These are phyloP conservation scores for Glandiceps talaboti DNA, from an alignment of 53 echinoderm and acorn worm species.

Conservation along the genomic window DNA sequence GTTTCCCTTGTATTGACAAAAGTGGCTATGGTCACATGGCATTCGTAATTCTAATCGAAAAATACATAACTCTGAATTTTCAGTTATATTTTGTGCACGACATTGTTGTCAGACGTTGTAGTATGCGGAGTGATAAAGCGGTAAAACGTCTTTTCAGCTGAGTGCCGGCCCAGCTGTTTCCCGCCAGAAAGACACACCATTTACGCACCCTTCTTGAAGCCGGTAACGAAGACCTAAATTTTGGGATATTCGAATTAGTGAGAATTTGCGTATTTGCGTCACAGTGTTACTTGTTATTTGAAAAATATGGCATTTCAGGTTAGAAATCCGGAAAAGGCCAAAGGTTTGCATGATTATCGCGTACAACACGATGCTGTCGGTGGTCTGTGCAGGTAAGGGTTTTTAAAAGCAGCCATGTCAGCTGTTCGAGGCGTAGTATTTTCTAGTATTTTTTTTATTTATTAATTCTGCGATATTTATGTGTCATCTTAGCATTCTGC, in stretches of 20 bases:
- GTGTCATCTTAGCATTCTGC: background rate
- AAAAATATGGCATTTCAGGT: background rate
- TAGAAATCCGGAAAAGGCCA: background rate
- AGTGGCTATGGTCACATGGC: no score
- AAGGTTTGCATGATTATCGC: background rate
- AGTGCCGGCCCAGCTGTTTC: constrained; percentile 66
- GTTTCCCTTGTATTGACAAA: no score
- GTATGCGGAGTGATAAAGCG: background rate
- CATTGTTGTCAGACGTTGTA: background rate
- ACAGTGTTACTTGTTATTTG: background rate
- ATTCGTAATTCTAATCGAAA: no score
- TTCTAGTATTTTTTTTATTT: background rate
- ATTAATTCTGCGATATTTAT: background rate
- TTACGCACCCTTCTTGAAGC: constrained; percentile 11
- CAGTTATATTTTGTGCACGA: no score
- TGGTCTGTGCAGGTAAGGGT: background rate
- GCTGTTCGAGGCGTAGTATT: background rate
- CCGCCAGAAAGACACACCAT: constrained; percentile 54
- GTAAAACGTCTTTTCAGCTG: constrained; percentile 1
- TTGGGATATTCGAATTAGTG: background rate
- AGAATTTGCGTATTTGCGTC: background rate
- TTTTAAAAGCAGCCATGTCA: background rate
- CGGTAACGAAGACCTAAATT: background rate
- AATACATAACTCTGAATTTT: no score
- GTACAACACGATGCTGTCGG: background rate